Base-by-base conservation (phyloP, 2,797 vertebrate genomes). In the Cynopterus sphinx region DNA sequence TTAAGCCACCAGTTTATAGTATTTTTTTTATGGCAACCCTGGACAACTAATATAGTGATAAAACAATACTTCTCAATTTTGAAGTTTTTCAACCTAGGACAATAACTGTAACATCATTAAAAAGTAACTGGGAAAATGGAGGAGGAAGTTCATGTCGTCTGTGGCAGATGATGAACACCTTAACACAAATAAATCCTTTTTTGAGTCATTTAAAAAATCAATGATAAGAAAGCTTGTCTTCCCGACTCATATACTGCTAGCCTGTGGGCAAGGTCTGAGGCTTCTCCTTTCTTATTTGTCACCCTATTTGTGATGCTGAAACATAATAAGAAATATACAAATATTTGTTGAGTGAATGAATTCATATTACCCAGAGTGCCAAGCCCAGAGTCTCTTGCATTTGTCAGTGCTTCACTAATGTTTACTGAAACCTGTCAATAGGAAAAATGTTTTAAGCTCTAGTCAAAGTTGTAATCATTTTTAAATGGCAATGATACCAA, bases 401-500 rank as follows among this genome's bases (percentile, higher is more conserved):
- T 87, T 75, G 17, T 85, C 11, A 49, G 31, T 24, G 9, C 7
- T 94, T 59, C 15, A 9, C 36, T 74, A 83, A 75, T 75, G n/a
- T 79, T 65, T 75, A 39, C 19, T 79, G 65, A 92, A 84, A 95
- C 24, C 79, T 87, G 75, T 92, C 46, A 87, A 31, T 22, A 10
- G 31, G 70, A 88, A 71, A 92, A 85, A 46, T 59, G 7, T 59
- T 59, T 61, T 70, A 90, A 65, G 51, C n/a, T 75, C 53, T 91
- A 78, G 65, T 78, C 24, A 79, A 93, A 91, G 70, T 71, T 94
- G 63, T 57, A 90, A 96, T 92, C 91, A 95, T 73, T 94, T 94
- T 91, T 75, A 93, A 96, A 94, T 95, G 83, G 91, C 90, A 97
- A 70, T 57, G 89, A 86, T 49, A 83, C 26, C 74, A 96, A 96